Evolutionary conservation across 2,888 invertebrate species (phyloP), one percentile per base, ranked within the genome.

Genomic region (Mongoloraphidia duomilia): DNA sequence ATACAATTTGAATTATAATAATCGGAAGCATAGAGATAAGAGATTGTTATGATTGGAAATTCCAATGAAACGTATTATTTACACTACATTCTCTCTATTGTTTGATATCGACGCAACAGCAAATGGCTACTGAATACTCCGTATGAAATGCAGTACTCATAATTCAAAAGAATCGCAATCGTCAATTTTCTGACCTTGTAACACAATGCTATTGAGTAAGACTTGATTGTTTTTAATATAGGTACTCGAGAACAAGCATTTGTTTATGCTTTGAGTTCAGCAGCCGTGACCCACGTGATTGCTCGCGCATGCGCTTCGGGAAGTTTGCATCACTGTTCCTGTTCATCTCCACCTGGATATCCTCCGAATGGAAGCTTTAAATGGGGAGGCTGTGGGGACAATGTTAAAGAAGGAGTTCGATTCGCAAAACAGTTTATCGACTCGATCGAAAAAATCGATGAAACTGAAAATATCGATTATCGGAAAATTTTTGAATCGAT

Each of bases 361-460:
- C 51, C 62, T 11, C 80, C 82, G 8, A 75, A 76, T 49, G 80
- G 78, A 1, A 72, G 80, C 53, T 87, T 85, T 69, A 84, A 87
- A 65, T 89, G 89, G 89, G 87, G 87, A 42, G 90, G 90, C 34
- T 90, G 90, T 64, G 84, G 85, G 0, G 89, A 90, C 61, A 86
- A 90, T 67, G 74, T 81, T 49, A 75, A 77, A 57, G 84, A 82
- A 73, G 85, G 83, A 2, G 76, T 78, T 49, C 73, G 78, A 58
- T 82, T 85, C 60, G 79, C 82, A 9, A 80, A 80, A 59, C 75
- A 80, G 55, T 86, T 86, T 61, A 72, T 82, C 42, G 84, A 85
- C 58, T 73, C 75, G 34, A 75, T 77, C 46, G 77, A 77, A 60
- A 74, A 74, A 50, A 69, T 72, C 54, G 66, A 70, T 10, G 65